phyloP scores from a whole-genome alignment of 2,113 vertebrate species.

The Pelodiscus sinensis region DNA sequence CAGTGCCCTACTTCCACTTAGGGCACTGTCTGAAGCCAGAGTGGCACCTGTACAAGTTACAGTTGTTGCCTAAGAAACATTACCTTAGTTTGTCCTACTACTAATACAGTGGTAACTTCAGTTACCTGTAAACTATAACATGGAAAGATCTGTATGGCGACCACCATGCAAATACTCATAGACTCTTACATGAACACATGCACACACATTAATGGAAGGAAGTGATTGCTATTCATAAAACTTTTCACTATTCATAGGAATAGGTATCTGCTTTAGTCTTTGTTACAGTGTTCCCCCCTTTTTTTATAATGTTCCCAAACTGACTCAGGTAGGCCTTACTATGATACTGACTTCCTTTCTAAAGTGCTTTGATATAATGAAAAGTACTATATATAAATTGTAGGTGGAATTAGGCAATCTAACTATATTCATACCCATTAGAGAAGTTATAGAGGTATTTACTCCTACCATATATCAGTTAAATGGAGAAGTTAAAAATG shows the following conservation, averaged over 20 bases:
- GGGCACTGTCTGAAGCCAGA: background rate
- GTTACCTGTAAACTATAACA: background rate
- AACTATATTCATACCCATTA: conserved; percentile 53
- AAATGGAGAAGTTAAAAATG: conserved; percentile 33
- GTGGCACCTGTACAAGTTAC: background rate
- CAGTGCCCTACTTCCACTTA: background rate
- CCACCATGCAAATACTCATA: background rate
- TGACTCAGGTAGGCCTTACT: conserved; percentile 53
- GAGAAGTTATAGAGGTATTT: conserved; percentile 47
- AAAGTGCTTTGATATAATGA: background rate
- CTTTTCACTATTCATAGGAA: conserved; percentile 49
- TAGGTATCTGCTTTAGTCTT: conserved; percentile 33
- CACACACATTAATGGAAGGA: conserved; percentile 1
- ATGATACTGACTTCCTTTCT: background rate
- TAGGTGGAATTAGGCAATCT: conserved; percentile 52
- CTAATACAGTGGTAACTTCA: background rate
- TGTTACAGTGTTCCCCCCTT: conserved; percentile 5
- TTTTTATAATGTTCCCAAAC: conserved; percentile 59
- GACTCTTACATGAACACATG: background rate
- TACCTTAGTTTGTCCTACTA: background rate
- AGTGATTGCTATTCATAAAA: conserved; percentile 12
- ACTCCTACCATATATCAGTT: conserved; percentile 42
- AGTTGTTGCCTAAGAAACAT: background rate
- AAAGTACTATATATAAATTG: background rate
- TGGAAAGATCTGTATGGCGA: conserved; percentile 14